These are phyloP conservation scores for Danio albolineatus DNA, from an alignment of 2,797 vertebrate genomes.

Conservation along the genomic window DNA sequence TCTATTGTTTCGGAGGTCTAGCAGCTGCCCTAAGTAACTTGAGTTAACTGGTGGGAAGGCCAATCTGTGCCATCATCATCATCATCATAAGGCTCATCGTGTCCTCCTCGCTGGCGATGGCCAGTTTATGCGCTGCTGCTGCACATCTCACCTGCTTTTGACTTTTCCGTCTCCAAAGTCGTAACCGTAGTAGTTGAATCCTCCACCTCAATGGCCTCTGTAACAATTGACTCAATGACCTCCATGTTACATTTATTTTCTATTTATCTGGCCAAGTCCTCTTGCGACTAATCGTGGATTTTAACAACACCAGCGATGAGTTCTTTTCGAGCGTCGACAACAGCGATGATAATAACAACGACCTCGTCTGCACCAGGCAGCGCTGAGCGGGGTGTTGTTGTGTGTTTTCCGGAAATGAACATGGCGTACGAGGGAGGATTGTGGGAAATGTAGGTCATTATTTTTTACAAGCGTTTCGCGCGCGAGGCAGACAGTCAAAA, in stretches of 20 bases:
- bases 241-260: slow-evolving; percentile 67
- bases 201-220: slow-evolving; percentile 70
- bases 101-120: slow-evolving; percentile 64
- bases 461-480: neutral
- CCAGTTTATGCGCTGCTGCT: slow-evolving; percentile 41
- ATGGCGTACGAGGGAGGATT: neutral
- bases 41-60: neutral
- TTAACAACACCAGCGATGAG: slow-evolving; percentile 79
- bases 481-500: neutral
- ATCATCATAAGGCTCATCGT: slow-evolving; percentile 64
- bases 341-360: slow-evolving; percentile 77
- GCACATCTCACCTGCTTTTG: slow-evolving; percentile 73
- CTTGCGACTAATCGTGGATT: slow-evolving; percentile 64
- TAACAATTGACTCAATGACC: slow-evolving; percentile 74
- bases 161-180: slow-evolving; percentile 68
- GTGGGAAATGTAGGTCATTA: slow-evolving; percentile 69
- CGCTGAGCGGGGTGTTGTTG: slow-evolving; percentile 6
- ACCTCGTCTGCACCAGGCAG: slow-evolving; percentile 35
- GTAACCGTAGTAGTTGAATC: slow-evolving; percentile 69
- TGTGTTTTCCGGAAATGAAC: slow-evolving; percentile 3
- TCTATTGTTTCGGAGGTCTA: neutral
- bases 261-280: neutral
- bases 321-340: slow-evolving; percentile 57
- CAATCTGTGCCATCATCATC: neutral
- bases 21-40: neutral